phyloP scores from a whole-genome alignment of 1,140 invertebrate species.

The Ceratosolen fusciceps region DNA sequence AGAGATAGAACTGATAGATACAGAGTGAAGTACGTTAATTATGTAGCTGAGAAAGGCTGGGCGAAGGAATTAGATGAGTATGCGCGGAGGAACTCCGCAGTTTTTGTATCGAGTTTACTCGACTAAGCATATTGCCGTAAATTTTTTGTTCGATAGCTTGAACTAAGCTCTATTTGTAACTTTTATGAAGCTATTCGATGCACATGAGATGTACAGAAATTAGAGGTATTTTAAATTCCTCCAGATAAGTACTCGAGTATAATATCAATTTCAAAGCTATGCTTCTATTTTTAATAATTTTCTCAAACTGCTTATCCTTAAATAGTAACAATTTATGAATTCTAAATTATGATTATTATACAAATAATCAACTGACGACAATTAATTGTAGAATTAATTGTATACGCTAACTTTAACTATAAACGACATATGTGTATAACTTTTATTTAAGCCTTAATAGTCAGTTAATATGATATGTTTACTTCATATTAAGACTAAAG shows the following conservation, averaged over 20 bases:
- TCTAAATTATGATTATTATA: too few relatives aligned
- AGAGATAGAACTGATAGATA: constrained; percentile 18
- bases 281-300: background rate
- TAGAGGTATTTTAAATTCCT: constrained; percentile 36
- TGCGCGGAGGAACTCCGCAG: background rate
- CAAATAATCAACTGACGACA: too few relatives aligned
- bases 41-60: constrained; percentile 10
- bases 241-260: background rate
- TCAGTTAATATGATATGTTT: too few relatives aligned
- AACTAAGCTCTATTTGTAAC: constrained; percentile 1
- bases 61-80: constrained; percentile 30
- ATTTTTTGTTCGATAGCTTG: background rate
- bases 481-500: too few relatives aligned
- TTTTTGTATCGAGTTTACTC: constrained; percentile 25
- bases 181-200: background rate
- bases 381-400: too few relatives aligned
- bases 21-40: constrained; percentile 46
- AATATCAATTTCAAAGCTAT: background rate
- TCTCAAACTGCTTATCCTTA: too few relatives aligned
- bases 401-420: too few relatives aligned
- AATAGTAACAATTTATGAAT: too few relatives aligned
- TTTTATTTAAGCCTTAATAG: too few relatives aligned
- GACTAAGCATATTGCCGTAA: background rate
- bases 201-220: constrained; percentile 1
- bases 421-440: too few relatives aligned